Evolutionary conservation across 2,888 invertebrate species (phyloP).

Genomic region (Schrankia costaestrigalis): DNA sequence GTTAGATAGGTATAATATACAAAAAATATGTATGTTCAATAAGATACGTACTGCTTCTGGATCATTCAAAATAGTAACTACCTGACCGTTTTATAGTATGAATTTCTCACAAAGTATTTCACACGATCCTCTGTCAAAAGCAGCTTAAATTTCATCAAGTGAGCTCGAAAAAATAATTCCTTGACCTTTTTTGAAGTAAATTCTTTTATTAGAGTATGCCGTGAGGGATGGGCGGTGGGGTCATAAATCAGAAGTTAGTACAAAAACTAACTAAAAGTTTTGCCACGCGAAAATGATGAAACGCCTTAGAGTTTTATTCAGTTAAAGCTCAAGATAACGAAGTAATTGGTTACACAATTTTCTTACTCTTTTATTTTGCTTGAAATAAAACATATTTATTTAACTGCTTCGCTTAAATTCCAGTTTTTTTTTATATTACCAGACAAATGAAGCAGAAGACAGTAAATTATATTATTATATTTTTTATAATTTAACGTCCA

Average conservation of each 20-base stretch:
- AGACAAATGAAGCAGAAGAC: not conserved
- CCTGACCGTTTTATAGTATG: too few species aligned
- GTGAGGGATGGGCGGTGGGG: slow-evolving; percentile 48
- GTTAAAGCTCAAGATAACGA: slow-evolving; percentile 67
- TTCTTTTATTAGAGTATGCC: slow-evolving; percentile 64
- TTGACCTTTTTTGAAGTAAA: slow-evolving; percentile 56
- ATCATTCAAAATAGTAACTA: too few species aligned
- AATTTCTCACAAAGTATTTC: slow-evolving; percentile 33
- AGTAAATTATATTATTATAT: too few species aligned
- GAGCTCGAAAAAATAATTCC: slow-evolving; percentile 48
- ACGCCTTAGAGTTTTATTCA: slow-evolving; percentile 68
- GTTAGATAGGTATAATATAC: too few species aligned
- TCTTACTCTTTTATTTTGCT: slow-evolving; percentile 19
- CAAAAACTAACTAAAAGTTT: slow-evolving; percentile 76
- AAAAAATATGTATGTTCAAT: too few species aligned
- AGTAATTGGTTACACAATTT: slow-evolving; percentile 57
- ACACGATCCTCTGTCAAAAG: slow-evolving; percentile 29
- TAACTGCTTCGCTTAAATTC: not conserved
- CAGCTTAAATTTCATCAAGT: slow-evolving; percentile 48
- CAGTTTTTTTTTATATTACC: not conserved
- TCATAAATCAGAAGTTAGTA: slow-evolving; percentile 72
- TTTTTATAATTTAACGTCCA: too few species aligned
- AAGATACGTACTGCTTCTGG: too few species aligned
- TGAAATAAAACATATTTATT: not conserved
- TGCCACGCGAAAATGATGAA: slow-evolving; percentile 70